Evolutionary conservation across 2,888 invertebrate species (phyloP), one percentile per base, ranked within the genome.

Genomic region (Epistrophe grossulariae): DNA sequence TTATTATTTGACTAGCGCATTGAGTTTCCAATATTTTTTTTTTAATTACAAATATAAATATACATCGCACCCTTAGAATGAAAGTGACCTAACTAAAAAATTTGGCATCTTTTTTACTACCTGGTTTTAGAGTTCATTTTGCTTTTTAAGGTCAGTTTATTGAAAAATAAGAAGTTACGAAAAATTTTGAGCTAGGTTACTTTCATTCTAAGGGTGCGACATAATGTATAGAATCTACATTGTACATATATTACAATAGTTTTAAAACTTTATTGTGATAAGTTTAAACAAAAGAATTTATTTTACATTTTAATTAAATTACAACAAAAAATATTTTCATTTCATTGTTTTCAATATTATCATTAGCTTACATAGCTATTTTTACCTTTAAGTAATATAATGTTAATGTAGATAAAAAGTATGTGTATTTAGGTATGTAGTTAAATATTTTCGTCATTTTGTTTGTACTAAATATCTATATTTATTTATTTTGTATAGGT

Each of bases 1-100:
- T 84, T 84, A 76, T 84, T 76, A 66, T 59, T 77, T 84, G 84
- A 84, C 84, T 84, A 80, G 84, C 84, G 76, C 77, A 71, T 84
- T 84, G 80, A 77, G 80, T 80, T 84, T 80, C 64, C 68, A 72
- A 72, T 77, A 43, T 28, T 50, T 72, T 68, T 77, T 10, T 55
- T 43, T 24, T n/a, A 43, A 45, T 1, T 35, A 17, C 35, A 17
- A 11, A 31, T n/a, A 45, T n/a, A 57, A 8, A 15, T n/a, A n/a
- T n/a, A 57, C 6, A 28, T 31, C n/a, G n/a, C n/a, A n/a, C n/a
- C n/a, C n/a, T n/a, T n/a, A n/a, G n/a, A n/a, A n/a, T n/a, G n/a
- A n/a, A n/a, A n/a, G n/a, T n/a, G n/a, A n/a, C n/a, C n/a, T n/a
- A n/a, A n/a, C n/a, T n/a, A n/a, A n/a, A n/a, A n/a, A n/a, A n/a